Conservation (phyloP, 2,888 invertebrate genomes). For the Sipha maydis region DNA sequence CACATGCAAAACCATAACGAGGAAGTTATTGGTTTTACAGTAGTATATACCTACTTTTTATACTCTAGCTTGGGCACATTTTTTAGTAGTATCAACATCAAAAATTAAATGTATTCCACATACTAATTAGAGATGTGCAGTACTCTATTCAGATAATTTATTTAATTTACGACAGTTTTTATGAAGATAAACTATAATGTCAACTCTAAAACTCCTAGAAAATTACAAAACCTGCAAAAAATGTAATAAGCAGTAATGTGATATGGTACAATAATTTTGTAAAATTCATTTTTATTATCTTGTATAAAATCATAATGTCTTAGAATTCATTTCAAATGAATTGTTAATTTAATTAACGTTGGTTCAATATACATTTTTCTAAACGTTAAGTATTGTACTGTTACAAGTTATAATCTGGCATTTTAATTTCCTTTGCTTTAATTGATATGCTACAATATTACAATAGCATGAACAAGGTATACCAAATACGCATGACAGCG, state of each 20-base stretch:
- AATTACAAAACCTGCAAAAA: neutral
- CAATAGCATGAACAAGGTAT: neutral
- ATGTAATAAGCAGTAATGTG: neutral
- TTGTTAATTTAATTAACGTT: no score
- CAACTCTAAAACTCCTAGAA: neutral
- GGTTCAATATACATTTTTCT: no score
- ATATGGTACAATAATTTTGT: neutral
- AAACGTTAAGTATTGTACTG: neutral
- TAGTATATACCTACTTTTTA: neutral
- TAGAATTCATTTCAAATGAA: no score
- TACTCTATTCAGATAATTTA: neutral
- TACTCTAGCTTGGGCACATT: neutral
- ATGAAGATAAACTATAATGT: neutral
- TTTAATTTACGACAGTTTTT: neutral
- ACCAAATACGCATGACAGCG: neutral
- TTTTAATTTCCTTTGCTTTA: neutral
- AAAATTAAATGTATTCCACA: neutral
- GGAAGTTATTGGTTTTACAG: neutral
- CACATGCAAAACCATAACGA: neutral
- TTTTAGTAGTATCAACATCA: neutral
- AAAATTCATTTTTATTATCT: no score
- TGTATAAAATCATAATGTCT: no score
- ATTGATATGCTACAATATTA: no score
- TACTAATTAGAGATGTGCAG: neutral
- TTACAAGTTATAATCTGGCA: neutral